Evolutionary conservation across 1,140 invertebrate species (phyloP).

Genomic region (Drosophila trapezifrons): DNA sequence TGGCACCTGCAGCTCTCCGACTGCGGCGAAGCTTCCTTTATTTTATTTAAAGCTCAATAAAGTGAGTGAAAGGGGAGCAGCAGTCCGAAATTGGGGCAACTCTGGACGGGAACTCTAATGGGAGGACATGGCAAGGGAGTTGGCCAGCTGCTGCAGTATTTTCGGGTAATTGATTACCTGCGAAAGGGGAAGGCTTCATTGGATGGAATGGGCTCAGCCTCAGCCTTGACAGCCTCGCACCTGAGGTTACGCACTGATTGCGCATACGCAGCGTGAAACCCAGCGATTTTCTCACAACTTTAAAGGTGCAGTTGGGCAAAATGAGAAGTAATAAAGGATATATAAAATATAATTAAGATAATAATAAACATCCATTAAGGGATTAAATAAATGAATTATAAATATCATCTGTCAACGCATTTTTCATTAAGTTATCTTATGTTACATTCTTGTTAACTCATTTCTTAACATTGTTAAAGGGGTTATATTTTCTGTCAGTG

Average conservation of each 20-base stretch:
- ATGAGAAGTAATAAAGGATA: not conserved
- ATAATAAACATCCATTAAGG: not conserved
- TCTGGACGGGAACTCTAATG: not conserved
- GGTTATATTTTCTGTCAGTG: constrained; percentile 10
- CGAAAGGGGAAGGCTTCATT: constrained; percentile 15
- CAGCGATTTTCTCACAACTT: constrained; percentile 12
- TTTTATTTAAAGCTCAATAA: constrained; percentile 36
- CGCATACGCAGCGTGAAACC: constrained; percentile 70
- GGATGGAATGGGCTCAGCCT: constrained; percentile 37
- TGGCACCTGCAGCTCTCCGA: constrained; percentile 35
- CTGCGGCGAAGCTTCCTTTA: constrained; percentile 13
- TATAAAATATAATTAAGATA: not conserved
- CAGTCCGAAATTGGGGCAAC: constrained; percentile 15
- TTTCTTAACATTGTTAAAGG: not conserved
- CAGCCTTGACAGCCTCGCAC: constrained; percentile 44
- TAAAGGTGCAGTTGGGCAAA: not conserved
- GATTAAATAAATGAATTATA: not conserved
- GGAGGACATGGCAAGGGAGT: constrained; percentile 18
- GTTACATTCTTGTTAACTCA: not conserved
- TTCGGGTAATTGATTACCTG: constrained; percentile 38
- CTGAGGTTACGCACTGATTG: constrained; percentile 62
- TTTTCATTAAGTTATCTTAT: too few species aligned
- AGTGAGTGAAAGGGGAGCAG: constrained; percentile 31
- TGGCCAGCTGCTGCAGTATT: constrained; percentile 20
- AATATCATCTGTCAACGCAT: not conserved